Evolutionary conservation across 2,888 invertebrate species (phyloP).

Genomic region (Ptilodon capucinus): DNA sequence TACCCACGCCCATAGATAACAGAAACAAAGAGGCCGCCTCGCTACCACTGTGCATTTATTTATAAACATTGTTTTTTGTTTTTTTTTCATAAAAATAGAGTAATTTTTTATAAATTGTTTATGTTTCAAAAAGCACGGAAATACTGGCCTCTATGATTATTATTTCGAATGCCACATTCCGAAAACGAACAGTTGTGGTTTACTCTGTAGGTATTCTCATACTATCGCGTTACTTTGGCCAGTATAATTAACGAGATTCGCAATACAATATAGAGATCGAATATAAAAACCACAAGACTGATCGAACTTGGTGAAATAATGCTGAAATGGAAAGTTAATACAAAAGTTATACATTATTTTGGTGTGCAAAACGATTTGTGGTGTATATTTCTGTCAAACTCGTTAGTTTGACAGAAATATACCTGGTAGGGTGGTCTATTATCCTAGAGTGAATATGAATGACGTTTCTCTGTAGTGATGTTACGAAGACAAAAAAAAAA

Average conservation of each 20-base stretch:
- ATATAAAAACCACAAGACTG: constrained; percentile 31
- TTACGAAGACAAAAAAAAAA: too few species aligned
- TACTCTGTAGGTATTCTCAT: constrained; percentile 19
- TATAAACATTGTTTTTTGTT: neutral
- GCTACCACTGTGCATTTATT: constrained; percentile 8
- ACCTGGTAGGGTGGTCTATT: too few species aligned
- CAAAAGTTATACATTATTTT: neutral
- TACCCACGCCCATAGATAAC: constrained; percentile 24
- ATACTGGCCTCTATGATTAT: neutral
- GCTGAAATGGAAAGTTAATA: constrained; percentile 16
- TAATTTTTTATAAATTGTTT: too few species aligned
- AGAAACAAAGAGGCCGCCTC: constrained; percentile 14
- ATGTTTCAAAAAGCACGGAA: too few species aligned
- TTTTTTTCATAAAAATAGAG: too few species aligned
- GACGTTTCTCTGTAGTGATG: too few species aligned
- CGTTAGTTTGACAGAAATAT: too few species aligned
- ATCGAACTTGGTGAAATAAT: constrained; percentile 16
- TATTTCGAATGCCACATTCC: constrained; percentile 5
- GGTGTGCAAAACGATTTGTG: neutral
- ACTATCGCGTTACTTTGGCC: constrained; percentile 26
- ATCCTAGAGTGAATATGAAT: too few species aligned
- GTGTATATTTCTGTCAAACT: neutral
- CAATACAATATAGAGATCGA: constrained; percentile 26
- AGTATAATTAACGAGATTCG: constrained; percentile 16
- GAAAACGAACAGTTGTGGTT: constrained; percentile 18